A percentile compares a stretch with the other conserved stretches of the same genome.
Conservation (phyloP, 2,888 invertebrate species). For the Trissoscelio sp. region DNA sequence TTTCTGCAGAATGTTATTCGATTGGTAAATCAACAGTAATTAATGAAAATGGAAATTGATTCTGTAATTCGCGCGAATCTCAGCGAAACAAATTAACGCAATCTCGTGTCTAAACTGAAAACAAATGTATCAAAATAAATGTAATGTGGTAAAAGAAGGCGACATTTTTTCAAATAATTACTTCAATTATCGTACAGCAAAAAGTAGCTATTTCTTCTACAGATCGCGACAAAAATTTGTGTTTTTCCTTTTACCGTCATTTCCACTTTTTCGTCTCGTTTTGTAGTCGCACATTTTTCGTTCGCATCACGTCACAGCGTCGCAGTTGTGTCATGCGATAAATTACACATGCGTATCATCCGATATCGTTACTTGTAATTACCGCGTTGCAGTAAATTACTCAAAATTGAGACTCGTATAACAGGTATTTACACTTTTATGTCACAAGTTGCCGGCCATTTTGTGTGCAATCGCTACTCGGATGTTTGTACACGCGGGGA, state of each 20-base stretch:
- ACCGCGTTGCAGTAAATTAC: slow-evolving; percentile 51
- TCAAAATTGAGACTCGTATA: slow-evolving; percentile 57
- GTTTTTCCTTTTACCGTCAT: slow-evolving; percentile 27
- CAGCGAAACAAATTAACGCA: neutral
- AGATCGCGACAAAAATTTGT: slow-evolving; percentile 21
- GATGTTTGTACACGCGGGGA: slow-evolving; percentile 22
- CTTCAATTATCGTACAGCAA: no score
- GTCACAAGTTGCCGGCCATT: slow-evolving; percentile 47
- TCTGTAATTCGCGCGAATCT: neutral
- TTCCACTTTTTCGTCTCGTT: slow-evolving; percentile 23
- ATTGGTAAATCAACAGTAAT: neutral
- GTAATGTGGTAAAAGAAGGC: no score
- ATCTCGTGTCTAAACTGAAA: neutral
- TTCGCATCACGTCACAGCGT: slow-evolving; percentile 31
- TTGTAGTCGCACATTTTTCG: slow-evolving; percentile 25
- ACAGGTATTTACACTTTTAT: slow-evolving; percentile 58
- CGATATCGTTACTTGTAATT: slow-evolving; percentile 63
- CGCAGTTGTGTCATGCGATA: slow-evolving; percentile 58
- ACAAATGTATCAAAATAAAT: no score
- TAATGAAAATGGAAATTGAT: neutral
- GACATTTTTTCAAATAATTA: no score
- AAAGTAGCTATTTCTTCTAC: neutral
- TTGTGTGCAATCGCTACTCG: slow-evolving; percentile 16
- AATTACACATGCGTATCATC: slow-evolving; percentile 57
- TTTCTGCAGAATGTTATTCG: neutral